Evolutionary conservation across 2,888 invertebrate species (phyloP).

Genomic region (Hydropsyche betteni): DNA sequence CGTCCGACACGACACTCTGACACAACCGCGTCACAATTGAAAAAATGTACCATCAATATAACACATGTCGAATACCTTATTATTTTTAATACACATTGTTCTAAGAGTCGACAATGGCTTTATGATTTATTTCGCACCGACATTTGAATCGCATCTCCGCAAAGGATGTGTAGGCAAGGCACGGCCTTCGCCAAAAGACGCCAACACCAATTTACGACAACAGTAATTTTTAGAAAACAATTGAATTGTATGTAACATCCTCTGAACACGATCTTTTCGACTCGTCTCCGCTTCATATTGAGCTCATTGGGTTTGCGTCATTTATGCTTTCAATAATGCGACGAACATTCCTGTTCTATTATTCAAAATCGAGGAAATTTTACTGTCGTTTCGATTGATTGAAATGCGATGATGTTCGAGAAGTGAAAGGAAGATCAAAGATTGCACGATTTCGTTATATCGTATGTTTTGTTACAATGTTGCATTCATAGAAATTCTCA

Average conservation of each 20-base stretch:
- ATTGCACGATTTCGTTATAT: neutral
- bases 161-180: neutral
- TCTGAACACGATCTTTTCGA: neutral
- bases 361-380: neutral
- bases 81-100: conserved; percentile 12
- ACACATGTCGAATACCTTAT: conserved; percentile 3
- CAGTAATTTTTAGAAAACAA: conserved; percentile 20
- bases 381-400: too few relatives aligned
- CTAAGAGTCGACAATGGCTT: conserved; percentile 8
- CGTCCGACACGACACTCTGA: too few relatives aligned
- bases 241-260: conserved; percentile 17
- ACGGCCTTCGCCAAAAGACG: neutral
- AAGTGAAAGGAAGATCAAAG: conserved; percentile 1
- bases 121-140: neutral
- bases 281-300: neutral
- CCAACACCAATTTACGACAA: conserved; percentile 8
- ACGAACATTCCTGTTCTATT: neutral
- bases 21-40: neutral
- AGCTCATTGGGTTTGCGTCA: neutral
- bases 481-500: too few relatives aligned
- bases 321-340: too few relatives aligned
- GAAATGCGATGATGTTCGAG: neutral
- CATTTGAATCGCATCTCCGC: conserved; percentile 13
- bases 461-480: neutral
- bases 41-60: conserved; percentile 3